These are phyloP conservation scores for Perca schrenkii DNA, from an alignment of 2,113 vertebrate genomes.

Conservation along the genomic window DNA sequence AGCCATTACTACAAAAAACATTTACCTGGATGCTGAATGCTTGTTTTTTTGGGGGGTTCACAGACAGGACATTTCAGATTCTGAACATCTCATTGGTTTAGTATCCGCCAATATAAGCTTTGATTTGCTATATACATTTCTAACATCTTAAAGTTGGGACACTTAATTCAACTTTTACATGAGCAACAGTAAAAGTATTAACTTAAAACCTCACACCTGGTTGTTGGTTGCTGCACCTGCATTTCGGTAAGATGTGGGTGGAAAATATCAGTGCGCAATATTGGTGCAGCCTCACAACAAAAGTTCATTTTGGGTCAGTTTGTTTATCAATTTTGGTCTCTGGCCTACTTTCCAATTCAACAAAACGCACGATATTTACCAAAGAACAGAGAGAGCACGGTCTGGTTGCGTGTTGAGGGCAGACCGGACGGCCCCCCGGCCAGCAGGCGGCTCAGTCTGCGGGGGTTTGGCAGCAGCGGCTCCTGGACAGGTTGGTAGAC, in stretches of 20 bases:
- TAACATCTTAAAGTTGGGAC: background rate
- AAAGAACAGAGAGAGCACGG: slow-evolving; percentile 92
- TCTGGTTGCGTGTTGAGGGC: slow-evolving; percentile 87
- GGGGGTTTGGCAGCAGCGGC: slow-evolving; percentile 89
- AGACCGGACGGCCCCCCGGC: slow-evolving; percentile 81
- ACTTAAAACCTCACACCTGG: background rate
- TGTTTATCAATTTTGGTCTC: background rate
- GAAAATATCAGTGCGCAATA: background rate
- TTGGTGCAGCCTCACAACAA: background rate
- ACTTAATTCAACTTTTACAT: background rate
- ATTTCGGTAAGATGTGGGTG: background rate
- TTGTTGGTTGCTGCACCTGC: no score
- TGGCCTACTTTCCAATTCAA: background rate
- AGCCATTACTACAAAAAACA: background rate
- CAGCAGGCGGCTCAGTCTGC: slow-evolving; percentile 83
- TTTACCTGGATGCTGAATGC: background rate
- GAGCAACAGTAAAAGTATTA: background rate
- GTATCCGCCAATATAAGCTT: background rate
- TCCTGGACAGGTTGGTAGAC: slow-evolving; percentile 88
- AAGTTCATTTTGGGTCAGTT: background rate
- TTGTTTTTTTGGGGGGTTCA: background rate
- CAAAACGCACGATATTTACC: slow-evolving; percentile 81
- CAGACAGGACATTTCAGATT: background rate
- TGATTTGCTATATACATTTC: background rate
- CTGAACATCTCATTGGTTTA: background rate